Percentiles rank a stretch among this genome's conserved stretches.
These are phyloP conservation scores for Diglossa brunneiventris DNA, from an alignment of 2,113 vertebrate genomes.

Conservation along the genomic window DNA sequence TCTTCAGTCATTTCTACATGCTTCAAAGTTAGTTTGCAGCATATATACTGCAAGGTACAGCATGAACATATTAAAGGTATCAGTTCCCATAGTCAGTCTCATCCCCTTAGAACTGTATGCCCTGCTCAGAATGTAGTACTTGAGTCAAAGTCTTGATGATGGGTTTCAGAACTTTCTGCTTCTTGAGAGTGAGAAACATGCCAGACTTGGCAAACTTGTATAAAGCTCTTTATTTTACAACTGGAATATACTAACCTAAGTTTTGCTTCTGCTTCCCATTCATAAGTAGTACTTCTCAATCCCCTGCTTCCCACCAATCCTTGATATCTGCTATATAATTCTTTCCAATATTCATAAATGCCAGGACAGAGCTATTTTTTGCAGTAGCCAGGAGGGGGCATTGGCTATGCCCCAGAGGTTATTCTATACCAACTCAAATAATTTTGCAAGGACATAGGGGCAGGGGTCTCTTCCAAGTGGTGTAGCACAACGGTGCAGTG, in stretches of 20 bases:
- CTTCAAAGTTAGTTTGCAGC: neutral
- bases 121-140: neutral
- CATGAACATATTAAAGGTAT: neutral
- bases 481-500: rapidly evolving
- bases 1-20: neutral
- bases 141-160: neutral
- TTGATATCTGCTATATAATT: neutral
- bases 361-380: neutral
- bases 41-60: neutral
- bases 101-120: neutral
- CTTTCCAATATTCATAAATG: neutral
- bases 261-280: neutral
- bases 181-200: neutral
- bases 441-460: rapidly evolving
- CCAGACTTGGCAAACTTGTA: neutral
- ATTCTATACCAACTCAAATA: neutral
- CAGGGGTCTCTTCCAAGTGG: neutral
- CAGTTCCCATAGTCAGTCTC: neutral
- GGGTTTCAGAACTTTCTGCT: neutral
- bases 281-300: neutral
- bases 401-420: neutral
- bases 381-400: neutral
- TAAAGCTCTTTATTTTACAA: neutral
- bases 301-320: neutral
- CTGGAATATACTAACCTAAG: neutral